Percentiles rank a stretch among this genome's conserved stretches.
These are phyloP conservation scores for Caenorhabditis briggsae DNA, from an alignment of 1,140 invertebrate species.

Conservation along the genomic window DNA sequence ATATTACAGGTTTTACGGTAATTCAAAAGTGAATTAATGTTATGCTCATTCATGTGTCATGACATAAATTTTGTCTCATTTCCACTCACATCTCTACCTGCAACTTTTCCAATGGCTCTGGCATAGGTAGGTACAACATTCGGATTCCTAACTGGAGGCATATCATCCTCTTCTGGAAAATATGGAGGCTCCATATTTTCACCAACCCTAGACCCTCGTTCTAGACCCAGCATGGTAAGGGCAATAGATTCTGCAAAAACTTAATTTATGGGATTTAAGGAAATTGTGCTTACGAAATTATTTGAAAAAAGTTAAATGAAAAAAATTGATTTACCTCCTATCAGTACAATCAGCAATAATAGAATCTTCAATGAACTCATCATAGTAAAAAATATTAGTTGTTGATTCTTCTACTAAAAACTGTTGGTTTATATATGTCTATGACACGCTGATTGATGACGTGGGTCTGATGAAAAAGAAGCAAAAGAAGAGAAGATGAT, in stretches of 20 bases:
- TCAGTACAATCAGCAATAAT: not conserved
- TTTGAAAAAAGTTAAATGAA: no score
- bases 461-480: not conserved
- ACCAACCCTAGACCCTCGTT: not conserved
- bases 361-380: not conserved
- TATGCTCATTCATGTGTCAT: no score
- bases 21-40: no score
- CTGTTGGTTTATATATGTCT: not conserved
- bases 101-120: not conserved
- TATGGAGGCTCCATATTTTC: not conserved
- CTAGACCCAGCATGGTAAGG: conserved; percentile 7
- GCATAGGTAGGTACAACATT: not conserved
- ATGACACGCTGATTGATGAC: not conserved
- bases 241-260: not conserved
- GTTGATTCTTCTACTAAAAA: not conserved
- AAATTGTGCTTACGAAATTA: no score
- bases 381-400: not conserved
- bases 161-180: conserved; percentile 45
- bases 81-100: conserved; percentile 3
- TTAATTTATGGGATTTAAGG: no score
- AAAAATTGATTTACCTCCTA: no score
- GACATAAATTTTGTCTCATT: no score
- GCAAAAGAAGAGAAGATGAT: conserved; percentile 13
- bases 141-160: not conserved
- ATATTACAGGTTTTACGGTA: no score